Evolutionary conservation across 2,113 vertebrate genomes (phyloP).

Genomic region (Chrysochloris asiatica): DNA sequence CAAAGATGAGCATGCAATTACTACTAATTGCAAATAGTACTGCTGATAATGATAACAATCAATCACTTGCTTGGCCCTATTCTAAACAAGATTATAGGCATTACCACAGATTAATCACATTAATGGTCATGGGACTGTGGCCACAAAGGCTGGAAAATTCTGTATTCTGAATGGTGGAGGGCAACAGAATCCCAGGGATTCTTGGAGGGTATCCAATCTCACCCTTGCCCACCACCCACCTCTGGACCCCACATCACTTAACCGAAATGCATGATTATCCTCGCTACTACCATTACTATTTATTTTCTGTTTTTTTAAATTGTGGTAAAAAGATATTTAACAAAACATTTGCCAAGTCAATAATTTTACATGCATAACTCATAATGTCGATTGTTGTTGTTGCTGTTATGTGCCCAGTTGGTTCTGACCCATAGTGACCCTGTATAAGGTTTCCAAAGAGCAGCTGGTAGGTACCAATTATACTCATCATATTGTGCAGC

Average conservation of each 20-base stretch:
- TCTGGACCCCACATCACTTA: neutral
- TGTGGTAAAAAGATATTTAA: neutral
- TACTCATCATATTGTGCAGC: neutral
- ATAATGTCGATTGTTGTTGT: no score
- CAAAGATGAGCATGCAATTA: constrained; percentile 63
- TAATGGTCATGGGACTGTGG: neutral
- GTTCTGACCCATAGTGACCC: no score
- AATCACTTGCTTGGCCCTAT: constrained; percentile 38
- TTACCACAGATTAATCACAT: neutral
- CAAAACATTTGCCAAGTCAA: neutral
- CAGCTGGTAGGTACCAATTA: neutral
- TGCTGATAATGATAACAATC: constrained; percentile 54
- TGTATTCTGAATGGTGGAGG: neutral
- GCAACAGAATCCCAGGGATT: neutral
- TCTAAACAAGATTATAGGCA: constrained; percentile 56
- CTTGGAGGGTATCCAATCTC: neutral
- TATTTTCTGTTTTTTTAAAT: neutral
- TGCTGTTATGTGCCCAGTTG: no score
- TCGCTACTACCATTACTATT: no score
- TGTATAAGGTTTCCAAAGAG: no score
- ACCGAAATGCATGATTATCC: neutral
- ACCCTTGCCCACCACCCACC: neutral
- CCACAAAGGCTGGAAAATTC: neutral
- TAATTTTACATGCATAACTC: neutral
- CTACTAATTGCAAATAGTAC: constrained; percentile 65